phyloP scores from a whole-genome alignment of 2,797 vertebrate species.

The Rhynchotus rufescens region DNA sequence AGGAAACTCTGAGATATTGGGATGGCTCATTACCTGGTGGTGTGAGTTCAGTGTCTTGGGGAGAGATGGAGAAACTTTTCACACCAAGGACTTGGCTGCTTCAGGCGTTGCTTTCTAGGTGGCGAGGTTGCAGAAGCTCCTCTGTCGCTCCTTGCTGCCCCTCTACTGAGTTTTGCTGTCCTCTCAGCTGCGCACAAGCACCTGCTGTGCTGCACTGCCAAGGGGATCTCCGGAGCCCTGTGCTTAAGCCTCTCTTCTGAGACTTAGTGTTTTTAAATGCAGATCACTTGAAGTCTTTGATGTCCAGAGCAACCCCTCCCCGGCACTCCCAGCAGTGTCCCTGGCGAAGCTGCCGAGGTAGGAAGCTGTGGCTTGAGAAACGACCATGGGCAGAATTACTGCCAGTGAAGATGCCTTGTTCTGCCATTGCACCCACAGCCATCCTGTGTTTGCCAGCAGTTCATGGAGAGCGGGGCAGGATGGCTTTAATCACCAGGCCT shows the following conservation, averaged over 20 bases:
- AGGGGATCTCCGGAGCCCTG: not conserved
- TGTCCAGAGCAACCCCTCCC: not conserved
- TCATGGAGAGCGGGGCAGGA: not conserved
- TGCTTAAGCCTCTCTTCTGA: not conserved
- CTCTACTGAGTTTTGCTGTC: fast-evolving
- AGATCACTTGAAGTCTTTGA: not conserved
- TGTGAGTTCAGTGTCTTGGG: not conserved
- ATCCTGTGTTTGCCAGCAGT: not conserved
- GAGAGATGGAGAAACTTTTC: not conserved
- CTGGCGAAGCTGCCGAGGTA: not conserved
- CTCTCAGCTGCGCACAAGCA: fast-evolving
- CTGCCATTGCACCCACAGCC: not conserved
- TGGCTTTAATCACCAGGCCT: fast-evolving
- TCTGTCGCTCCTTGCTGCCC: not conserved
- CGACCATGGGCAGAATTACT: not conserved
- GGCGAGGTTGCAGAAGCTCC: no score
- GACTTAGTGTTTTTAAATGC: not conserved
- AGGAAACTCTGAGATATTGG: not conserved
- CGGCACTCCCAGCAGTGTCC: not conserved
- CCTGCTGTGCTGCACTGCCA: not conserved
- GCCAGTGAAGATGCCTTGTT: not conserved
- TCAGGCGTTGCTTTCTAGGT: not conserved
- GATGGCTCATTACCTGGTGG: not conserved
- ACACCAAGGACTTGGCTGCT: not conserved
- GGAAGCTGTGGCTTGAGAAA: not conserved